Evolutionary conservation across 92 coral and sea anemone species (phyloP).

Genomic region (Chrysogorgia sp.): DNA sequence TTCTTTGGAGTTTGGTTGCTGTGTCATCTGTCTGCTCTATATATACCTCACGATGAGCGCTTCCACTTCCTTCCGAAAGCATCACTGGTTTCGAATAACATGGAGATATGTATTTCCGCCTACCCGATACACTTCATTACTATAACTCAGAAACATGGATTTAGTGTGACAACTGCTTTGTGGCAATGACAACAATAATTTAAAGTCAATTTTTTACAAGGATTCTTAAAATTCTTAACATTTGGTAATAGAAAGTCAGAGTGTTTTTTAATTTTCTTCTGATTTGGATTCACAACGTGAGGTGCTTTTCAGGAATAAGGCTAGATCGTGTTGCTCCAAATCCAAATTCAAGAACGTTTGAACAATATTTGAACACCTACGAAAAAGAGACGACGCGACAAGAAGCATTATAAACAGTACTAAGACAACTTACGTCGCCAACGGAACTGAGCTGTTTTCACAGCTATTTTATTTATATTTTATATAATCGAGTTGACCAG

Average conservation of each 20-base stretch:
- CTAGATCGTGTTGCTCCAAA: constrained; percentile 70
- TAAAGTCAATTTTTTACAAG: constrained; percentile 12
- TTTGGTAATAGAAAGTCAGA: no score
- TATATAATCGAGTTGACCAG: neutral
- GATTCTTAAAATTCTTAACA: no score
- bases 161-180: neutral
- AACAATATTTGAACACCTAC: constrained; percentile 70
- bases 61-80: constrained; percentile 25
- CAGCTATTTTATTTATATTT: no score
- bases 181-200: neutral
- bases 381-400: neutral
- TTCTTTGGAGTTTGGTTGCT: no score
- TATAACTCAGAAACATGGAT: no score
- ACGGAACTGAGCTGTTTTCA: neutral
- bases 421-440: neutral
- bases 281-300: constrained; percentile 45
- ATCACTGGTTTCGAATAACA: constrained; percentile 22
- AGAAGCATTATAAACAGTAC: neutral
- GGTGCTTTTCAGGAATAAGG: constrained; percentile 59
- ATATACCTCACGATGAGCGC: no score
- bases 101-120: neutral
- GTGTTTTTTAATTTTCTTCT: no score
- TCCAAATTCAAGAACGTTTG: constrained; percentile 73
- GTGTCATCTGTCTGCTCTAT: no score
- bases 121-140: no score